Evolutionary conservation across 2,888 invertebrate genomes (phyloP).

Genomic region (Microctonus brassicae): DNA sequence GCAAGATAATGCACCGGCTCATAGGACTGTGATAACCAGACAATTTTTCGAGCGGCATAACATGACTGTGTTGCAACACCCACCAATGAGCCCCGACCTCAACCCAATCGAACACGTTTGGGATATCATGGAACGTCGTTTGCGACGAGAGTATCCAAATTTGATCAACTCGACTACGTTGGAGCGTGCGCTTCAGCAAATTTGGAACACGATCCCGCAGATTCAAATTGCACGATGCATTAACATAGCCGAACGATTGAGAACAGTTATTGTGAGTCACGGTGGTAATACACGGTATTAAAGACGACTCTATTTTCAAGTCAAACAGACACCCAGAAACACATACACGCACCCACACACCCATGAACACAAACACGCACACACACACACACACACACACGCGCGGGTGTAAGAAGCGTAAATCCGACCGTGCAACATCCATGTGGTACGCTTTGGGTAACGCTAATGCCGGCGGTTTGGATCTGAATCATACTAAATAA

Average conservation of each 20-base stretch:
- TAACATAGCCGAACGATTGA: not conserved
- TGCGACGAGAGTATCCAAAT: conserved; percentile 14
- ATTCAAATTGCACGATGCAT: too few species aligned
- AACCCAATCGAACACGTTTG: conserved; percentile 31
- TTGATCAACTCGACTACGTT: conserved; percentile 13
- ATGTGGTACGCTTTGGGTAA: too few species aligned
- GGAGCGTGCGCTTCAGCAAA: conserved; percentile 6
- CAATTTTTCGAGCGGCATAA: not conserved
- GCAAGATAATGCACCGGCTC: conserved; percentile 42
- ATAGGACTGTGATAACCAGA: conserved; percentile 29
- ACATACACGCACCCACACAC: too few species aligned
- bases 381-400: not conserved
- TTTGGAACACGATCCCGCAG: not conserved
- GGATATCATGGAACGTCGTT: too few species aligned
- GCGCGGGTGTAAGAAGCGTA: not conserved
- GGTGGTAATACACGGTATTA: not conserved
- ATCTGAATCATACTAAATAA: too few species aligned
- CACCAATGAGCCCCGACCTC: conserved; percentile 19
- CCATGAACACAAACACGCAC: not conserved
- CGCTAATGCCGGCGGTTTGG: too few species aligned
- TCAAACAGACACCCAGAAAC: too few species aligned
- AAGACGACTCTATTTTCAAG: too few species aligned
- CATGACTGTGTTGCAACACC: not conserved
- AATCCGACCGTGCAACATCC: too few species aligned
- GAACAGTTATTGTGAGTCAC: not conserved